Evolutionary conservation across 2,113 vertebrate genomes (phyloP).

Genomic region (Oncorhynchus tshawytscha): DNA sequence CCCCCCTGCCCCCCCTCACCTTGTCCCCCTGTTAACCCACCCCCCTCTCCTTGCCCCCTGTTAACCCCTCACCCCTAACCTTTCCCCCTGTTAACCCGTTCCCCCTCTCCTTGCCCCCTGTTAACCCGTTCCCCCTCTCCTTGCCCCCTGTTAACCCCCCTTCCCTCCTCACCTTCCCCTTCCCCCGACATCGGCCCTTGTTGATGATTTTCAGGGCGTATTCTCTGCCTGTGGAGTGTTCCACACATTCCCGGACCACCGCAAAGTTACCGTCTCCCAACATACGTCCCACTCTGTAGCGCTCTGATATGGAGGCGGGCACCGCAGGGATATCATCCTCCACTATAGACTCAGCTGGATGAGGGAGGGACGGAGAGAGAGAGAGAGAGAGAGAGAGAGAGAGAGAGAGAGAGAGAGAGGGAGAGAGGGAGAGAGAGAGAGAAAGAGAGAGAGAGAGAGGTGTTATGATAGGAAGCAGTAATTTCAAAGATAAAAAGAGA

Average conservation of each 20-base stretch:
- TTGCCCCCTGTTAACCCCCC: too few species aligned
- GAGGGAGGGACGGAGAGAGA: background rate
- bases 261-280: conserved; percentile 98
- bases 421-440: background rate
- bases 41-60: too few species aligned
- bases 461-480: too few species aligned
- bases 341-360: conserved; percentile 66
- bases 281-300: conserved; percentile 95
- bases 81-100: too few species aligned
- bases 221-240: conserved; percentile 93
- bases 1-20: too few species aligned
- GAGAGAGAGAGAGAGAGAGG: background rate
- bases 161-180: conserved; percentile 83
- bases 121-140: too few species aligned
- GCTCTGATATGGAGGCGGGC: conserved; percentile 90
- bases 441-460: background rate
- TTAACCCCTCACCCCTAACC: too few species aligned
- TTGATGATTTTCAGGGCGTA: conserved; percentile 99
- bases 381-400: background rate
- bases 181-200: conserved; percentile 97
- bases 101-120: too few species aligned
- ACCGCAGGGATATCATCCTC: conserved; percentile 92
- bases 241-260: conserved; percentile 95
- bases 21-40: too few species aligned
- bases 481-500: too few species aligned